Evolutionary conservation across 2,888 invertebrate species (phyloP), one percentile per base, ranked within the genome.

Genomic region (Chloromyia formosa): DNA sequence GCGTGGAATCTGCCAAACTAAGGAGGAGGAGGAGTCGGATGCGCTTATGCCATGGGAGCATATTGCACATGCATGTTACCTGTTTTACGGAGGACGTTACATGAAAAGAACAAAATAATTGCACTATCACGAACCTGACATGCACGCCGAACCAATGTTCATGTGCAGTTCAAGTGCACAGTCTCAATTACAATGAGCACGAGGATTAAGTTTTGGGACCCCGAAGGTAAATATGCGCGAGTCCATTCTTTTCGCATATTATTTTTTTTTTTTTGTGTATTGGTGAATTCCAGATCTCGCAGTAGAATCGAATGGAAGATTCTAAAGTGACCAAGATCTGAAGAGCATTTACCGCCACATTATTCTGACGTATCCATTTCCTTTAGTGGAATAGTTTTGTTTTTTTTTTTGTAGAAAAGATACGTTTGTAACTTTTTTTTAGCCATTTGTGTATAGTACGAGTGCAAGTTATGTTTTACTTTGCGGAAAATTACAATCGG

Each of bases 11-110:
- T n/a, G n/a, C n/a, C n/a, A n/a, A n/a, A n/a, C n/a, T n/a, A n/a
- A n/a, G n/a, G n/a, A n/a, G n/a, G 27, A 35, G 27, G 27, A 35
- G 27, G 27, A 35, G 27, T 35, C 27, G 27, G 7, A 35, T 35
- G 3, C 27, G 27, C 27, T 4, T 35, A 35, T 35, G n/a, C 18
- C 42, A 42, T n/a, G 40, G 58, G 22, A 14, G 58, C 71, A 71
- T 71, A 71, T 71, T 27, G 71, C 71, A 71, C 71, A 71, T 71
- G 42, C 56, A 71, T 69, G 54, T 14, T 14, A 16, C n/a, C 54
- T 22, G 68, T 42, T 14, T 20, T 22, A 49, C 16, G 62, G 62
- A 62, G 49, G 49, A 49, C 49, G 16, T n/a, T 27, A 27, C 68
- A 14, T 58, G 12, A 40, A 35, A 58, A 27, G 58, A 71, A 42